Evolutionary conservation across 2,113 vertebrate genomes (phyloP), one percentile per base, ranked within the genome.

Genomic region (Pollimyrus isidori): DNA sequence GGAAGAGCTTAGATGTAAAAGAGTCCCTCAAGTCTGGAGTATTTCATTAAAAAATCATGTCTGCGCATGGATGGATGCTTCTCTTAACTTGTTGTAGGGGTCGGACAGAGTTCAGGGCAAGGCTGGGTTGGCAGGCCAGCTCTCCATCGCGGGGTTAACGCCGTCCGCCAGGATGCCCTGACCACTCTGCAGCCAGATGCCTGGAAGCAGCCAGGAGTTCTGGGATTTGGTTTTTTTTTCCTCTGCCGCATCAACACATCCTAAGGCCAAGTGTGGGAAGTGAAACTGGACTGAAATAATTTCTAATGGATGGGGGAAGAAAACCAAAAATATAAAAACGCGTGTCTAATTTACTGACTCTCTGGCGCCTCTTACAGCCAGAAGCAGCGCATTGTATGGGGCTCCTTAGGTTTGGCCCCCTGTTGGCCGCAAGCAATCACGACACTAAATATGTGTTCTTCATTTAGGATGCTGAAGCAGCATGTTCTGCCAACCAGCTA

Each of bases 1-100:
- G 26, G 45, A 53, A 82, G 30, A 53, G 45, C 69, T 82, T n/a
- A 53, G 56, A 85, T 86, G 80, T 50, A 76, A 82, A 45, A 69
- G 13, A 53, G 86, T 90, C 65, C 85, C 86, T 35, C 13, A 50
- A 45, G 89, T 62, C 50, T 65, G 76, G 42, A 35, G n/a, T 90
- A 83, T 90, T 88, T 52, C 89, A 90, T 84, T 85, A 90, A 90
- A 85, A 90, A 90, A 65, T 88, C 80, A 88, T 90, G 87, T 82
- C 23, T 26, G 19, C 7, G 53, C 76, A 90, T 23, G 87, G 76
- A 42, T 88, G 49, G 87, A 19, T 90, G 87, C 49, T 35, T 88
- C 46, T 84, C 50, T 48, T 84, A 48, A 50, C 87, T 65, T 50
- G 53, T 62, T 26, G 26, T 26, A 45, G 46, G 87, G 87, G 89